Evolutionary conservation across 2,888 invertebrate species (phyloP), one percentile per base, ranked within the genome.

Genomic region (Diabrotica balteata): DNA sequence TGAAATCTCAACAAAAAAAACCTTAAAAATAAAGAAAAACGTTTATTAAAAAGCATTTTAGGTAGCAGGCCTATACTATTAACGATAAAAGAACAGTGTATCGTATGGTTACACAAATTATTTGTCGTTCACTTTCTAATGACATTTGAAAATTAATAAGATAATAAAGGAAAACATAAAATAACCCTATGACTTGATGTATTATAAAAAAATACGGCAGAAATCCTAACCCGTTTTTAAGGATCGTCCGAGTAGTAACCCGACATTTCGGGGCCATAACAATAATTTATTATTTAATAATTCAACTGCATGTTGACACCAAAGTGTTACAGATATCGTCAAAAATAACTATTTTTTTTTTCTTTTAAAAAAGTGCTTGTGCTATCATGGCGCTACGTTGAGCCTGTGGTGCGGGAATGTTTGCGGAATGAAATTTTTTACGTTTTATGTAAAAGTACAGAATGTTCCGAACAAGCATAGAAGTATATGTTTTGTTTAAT

Each of bases 241-340:
- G 43, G 8, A 43, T 2, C 17, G 6, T 17, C 45, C 17, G 45
- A 57, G 55, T 57, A 10, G 55, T 11, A 32, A 57, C 44, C 45
- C 22, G 54, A 46, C 71, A 69, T 73, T 75, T 74, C 71, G 75
- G 75, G 71, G 75, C 76, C 75, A 73, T 74, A 72, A 57, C 9
- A 52, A 49, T 63, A 69, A 69, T 68, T 72, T 72, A 72, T 72
- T 70, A 59, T 68, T 72, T 68, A 66, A 67, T 42, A 68, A 59
- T 68, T 72, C 67, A 66, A 67, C 42, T 53, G 8, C 49, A 50
- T 62, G 58, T 64, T 64, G 64, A 68, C 69, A 59, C 64, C 66
- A 65, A 65, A 65, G 59, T 67, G 61, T 68, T 68, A 51, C 7
- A 70, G 45, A 50, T 67, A 66, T 73, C 71, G 66, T 72, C 70